Base-by-base conservation (phyloP, 2,888 invertebrate genomes). In the Cephus sareptanus region DNA sequence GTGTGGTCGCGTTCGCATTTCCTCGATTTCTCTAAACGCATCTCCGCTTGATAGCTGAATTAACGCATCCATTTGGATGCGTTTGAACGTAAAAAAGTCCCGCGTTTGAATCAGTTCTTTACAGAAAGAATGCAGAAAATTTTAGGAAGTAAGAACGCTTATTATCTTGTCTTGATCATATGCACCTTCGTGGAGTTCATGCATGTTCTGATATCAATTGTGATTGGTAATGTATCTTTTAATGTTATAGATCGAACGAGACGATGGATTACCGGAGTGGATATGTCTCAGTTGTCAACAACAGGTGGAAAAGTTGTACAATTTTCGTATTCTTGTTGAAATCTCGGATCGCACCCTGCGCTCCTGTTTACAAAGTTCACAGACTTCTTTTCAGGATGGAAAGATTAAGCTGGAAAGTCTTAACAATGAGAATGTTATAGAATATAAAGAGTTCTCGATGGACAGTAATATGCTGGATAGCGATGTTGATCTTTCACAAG, bases 311-410 rank as follows among this genome's bases (percentile, higher is more conserved):
- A 82, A 86, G 75, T 89, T 85, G 35, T 82, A 86, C 73, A 86
- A 87, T 71, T 89, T 89, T 80, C 83, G 86, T 79, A 81, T 85
- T 1, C 81, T 87, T 56, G 85, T 89, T 15, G 85, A 88, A 77
- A 83, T 86, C 13, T 89, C 89, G 0, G 86, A 89, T 79, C 82
- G 82, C 9, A 83, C 85, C 0, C 81, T 89, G 9, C 81, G 87
- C 76, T 82, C 84, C 30, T 85, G 83, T 78, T 82, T 87, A 69
- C 77, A 84, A 34, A 75, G 33, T 33, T 71, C 69, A 34, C 80
- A 74, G 56, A 71, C 37, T 23, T 23, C 56, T 23, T 23, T 56
- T 56, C 23, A 56, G 2, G 56, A 56, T 56, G 56, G 9, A 74
- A 81, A 33, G 78, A 76, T 56, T 35, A 68, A 23, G 69, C 75